A percentile compares a stretch with the other conserved stretches of the same genome.
phyloP scores from a whole-genome alignment of 2,113 vertebrate species.

The Phoenicopterus ruber region DNA sequence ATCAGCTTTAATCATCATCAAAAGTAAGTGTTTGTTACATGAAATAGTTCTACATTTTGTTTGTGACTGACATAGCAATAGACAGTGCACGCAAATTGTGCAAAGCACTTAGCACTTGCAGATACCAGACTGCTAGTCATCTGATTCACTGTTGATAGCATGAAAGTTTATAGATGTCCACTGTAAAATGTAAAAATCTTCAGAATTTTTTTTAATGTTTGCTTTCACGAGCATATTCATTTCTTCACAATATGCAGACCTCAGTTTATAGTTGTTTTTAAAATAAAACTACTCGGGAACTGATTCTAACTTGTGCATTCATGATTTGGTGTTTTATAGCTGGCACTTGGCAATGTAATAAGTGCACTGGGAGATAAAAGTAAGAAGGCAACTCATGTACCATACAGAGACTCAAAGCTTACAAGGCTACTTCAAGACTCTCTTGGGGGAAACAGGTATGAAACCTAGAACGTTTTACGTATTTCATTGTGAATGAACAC shows the following conservation, averaged over 20 bases:
- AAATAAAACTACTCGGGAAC: neutral
- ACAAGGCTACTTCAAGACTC: constrained; percentile 95
- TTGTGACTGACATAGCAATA: neutral
- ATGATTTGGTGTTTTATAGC: constrained; percentile 69
- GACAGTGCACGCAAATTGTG: neutral
- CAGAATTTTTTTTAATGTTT: neutral
- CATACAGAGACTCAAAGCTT: constrained; percentile 96
- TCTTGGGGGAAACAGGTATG: constrained; percentile 95
- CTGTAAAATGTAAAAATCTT: neutral
- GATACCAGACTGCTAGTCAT: neutral
- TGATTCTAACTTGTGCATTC: neutral
- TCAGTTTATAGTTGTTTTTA: neutral
- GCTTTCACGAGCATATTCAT: neutral
- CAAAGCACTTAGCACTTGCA: neutral
- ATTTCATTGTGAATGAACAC: neutral
- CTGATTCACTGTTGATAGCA: neutral
- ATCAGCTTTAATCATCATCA: neutral
- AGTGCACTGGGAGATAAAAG: constrained; percentile 95
- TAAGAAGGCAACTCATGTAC: constrained; percentile 93
- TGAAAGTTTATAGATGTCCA: neutral
- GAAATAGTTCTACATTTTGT: neutral
- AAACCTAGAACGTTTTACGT: neutral
- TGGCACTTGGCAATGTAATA: constrained; percentile 97
- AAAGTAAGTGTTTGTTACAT: neutral
- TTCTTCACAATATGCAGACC: neutral